phyloP scores from a whole-genome alignment of 1,140 invertebrate genomes.

The Rhagoletis zephyria region DNA sequence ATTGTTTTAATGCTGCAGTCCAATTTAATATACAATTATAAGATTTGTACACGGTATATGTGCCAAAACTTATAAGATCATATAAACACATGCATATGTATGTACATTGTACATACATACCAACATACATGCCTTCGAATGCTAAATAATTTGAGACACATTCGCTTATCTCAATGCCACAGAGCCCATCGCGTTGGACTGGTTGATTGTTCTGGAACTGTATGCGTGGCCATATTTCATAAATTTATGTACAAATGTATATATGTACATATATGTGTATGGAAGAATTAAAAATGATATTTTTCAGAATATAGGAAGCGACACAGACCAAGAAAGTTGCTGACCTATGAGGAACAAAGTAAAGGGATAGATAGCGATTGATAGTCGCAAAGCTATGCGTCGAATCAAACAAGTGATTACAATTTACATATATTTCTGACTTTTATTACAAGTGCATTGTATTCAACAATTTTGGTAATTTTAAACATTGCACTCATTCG shows the following conservation, averaged over 20 bases:
- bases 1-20: no score
- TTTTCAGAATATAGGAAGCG: background rate
- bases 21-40: no score
- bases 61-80: no score
- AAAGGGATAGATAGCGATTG: background rate
- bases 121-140: background rate
- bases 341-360: slow-evolving; percentile 2
- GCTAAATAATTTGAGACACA: slow-evolving; percentile 41
- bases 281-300: background rate
- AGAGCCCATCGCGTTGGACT: background rate
- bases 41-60: no score
- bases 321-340: background rate
- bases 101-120: background rate
- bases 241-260: no score
- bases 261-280: background rate
- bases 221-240: background rate
- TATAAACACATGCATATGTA: background rate
- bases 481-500: background rate
- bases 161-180: slow-evolving; percentile 28
- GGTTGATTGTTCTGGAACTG: slow-evolving; percentile 3
- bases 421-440: background rate
- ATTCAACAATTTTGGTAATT: background rate
- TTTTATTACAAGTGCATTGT: slow-evolving; percentile 22
- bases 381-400: no score
- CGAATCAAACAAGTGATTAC: background rate